These are phyloP conservation scores for Phalacrocorax aristotelis DNA, from an alignment of 2,113 vertebrate species.

Conservation along the genomic window DNA sequence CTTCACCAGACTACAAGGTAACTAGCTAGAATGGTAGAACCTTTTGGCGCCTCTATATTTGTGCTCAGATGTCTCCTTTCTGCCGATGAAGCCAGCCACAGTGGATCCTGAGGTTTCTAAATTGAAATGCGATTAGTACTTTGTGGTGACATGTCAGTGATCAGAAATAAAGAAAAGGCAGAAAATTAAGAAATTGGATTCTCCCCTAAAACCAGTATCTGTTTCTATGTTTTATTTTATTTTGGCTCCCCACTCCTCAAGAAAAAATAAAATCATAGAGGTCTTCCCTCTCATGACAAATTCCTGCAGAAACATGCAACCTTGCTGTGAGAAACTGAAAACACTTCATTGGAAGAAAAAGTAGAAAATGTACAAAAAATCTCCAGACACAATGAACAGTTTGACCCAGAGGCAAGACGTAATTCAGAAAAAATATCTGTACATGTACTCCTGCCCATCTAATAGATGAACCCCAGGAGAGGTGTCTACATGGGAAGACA, in stretches of 20 bases:
- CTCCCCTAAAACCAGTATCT: neutral
- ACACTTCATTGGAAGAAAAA: neutral
- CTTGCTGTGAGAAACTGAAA: neutral
- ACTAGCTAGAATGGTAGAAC: neutral
- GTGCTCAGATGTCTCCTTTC: neutral
- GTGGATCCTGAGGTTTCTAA: neutral
- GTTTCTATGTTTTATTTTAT: neutral
- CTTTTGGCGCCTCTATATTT: neutral
- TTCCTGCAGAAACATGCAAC: neutral
- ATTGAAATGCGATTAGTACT: slow-evolving; percentile 26
- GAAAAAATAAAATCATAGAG: neutral
- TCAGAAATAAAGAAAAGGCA: slow-evolving; percentile 31
- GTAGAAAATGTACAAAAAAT: neutral
- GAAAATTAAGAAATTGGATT: neutral
- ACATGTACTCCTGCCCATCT: neutral
- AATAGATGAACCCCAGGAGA: neutral
- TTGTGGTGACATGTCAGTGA: slow-evolving; percentile 26
- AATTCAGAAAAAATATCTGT: neutral
- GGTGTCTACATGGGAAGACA: neutral
- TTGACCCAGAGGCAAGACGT: neutral
- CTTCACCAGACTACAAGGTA: neutral
- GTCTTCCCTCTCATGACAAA: neutral
- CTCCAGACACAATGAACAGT: neutral
- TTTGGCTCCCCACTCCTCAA: neutral
- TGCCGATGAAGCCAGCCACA: neutral